These are phyloP conservation scores for Amphiprion clarkii DNA, from an alignment of 2,797 vertebrate species.

Conservation along the genomic window DNA sequence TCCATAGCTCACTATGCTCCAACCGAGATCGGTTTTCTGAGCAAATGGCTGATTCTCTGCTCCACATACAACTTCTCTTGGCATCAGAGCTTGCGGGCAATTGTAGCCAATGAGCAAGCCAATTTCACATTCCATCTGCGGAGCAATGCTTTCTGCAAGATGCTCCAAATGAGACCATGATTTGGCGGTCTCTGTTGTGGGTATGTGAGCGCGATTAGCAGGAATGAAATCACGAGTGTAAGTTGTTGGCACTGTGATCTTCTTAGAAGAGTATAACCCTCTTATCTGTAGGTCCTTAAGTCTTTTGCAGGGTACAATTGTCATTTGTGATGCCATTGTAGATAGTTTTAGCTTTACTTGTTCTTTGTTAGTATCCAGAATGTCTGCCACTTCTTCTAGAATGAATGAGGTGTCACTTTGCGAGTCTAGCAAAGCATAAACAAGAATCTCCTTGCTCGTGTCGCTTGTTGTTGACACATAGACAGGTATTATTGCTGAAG, in stretches of 20 bases:
- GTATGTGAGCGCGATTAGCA: conserved; percentile 19
- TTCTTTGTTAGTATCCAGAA: not conserved
- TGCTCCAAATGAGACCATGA: conserved; percentile 30
- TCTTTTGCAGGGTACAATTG: not conserved
- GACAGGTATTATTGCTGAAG: conserved; percentile 15
- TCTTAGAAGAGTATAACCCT: conserved; percentile 19
- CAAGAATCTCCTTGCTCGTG: conserved; percentile 17
- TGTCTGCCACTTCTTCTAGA: conserved; percentile 6
- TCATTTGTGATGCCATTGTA: not conserved
- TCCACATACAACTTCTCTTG: conserved; percentile 10
- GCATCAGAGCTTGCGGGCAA: conserved; percentile 9
- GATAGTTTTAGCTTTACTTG: conserved; percentile 8
- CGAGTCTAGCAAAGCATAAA: conserved; percentile 26
- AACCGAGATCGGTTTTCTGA: conserved; percentile 4
- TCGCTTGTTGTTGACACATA: conserved; percentile 9
- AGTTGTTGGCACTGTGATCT: conserved; percentile 4
- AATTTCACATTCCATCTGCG: not conserved
- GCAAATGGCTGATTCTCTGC: not conserved
- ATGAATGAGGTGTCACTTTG: conserved; percentile 1
- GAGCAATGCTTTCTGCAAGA: conserved; percentile 18
- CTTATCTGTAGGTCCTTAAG: conserved; percentile 8
- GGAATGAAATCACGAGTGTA: conserved; percentile 27
- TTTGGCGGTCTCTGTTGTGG: conserved; percentile 1
- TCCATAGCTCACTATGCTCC: conserved; percentile 10
- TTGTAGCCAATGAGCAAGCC: conserved; percentile 22